Percentiles rank a stretch among this genome's conserved stretches.
phyloP scores from a whole-genome alignment of 2,113 vertebrate genomes.

The Brachionichthys hirsutus region DNA sequence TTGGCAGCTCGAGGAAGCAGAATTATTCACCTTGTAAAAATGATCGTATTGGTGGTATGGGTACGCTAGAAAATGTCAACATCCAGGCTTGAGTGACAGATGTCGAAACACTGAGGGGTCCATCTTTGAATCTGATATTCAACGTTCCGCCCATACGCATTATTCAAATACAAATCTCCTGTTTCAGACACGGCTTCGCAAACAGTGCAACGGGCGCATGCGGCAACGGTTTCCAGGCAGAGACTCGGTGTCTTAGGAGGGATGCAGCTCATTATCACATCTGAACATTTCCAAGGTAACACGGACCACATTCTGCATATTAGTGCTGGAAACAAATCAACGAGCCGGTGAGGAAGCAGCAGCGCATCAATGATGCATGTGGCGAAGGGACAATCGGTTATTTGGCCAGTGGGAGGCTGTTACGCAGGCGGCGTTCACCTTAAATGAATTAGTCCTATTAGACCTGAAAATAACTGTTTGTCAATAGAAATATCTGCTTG shows the following conservation, averaged over 20 bases:
- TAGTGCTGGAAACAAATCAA: conserved; percentile 5
- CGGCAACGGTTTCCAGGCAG: too few relatives aligned
- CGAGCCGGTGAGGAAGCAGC: background rate
- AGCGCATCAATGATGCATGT: conserved; percentile 11
- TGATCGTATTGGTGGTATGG: background rate
- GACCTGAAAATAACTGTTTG: conserved; percentile 28
- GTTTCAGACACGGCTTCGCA: too few relatives aligned
- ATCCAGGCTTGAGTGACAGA: too few relatives aligned
- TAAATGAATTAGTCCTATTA: conserved; percentile 49
- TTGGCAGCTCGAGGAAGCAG: background rate
- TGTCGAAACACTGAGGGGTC: background rate
- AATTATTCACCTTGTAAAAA: conserved; percentile 2
- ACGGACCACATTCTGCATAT: background rate
- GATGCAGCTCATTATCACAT: conserved; percentile 3
- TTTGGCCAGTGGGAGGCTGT: conserved; percentile 32
- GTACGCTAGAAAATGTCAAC: background rate
- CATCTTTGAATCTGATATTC: conserved; percentile 1
- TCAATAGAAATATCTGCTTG: conserved; percentile 44
- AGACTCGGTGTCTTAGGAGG: too few relatives aligned
- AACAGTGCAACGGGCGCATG: too few relatives aligned
- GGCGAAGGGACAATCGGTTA: conserved; percentile 31
- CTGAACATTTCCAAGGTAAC: conserved; percentile 6
- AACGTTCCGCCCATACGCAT: too few relatives aligned
- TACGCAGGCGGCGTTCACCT: conserved; percentile 17
- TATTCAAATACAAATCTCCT: too few relatives aligned